These are phyloP conservation scores for Ptychodera flava DNA, from an alignment of 35 echinoderm and acorn worm genomes.

Conservation along the genomic window DNA sequence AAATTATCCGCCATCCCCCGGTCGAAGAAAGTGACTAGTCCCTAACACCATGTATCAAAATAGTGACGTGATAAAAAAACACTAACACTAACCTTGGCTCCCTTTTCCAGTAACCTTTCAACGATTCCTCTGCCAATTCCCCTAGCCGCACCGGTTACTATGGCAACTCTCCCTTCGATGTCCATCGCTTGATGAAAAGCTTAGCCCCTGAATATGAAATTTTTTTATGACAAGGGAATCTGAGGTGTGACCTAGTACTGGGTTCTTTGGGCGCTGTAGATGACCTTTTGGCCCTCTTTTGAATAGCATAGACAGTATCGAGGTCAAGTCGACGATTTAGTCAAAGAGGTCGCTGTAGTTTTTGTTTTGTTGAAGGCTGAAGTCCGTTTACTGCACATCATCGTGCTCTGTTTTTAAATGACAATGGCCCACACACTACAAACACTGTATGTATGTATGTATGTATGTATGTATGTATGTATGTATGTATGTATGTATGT, in stretches of 20 bases:
- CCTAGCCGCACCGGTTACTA: constrained; percentile 31
- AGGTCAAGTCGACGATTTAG: too few species aligned
- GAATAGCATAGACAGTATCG: constrained; percentile 24
- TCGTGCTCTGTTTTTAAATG: too few species aligned
- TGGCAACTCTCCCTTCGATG: constrained; percentile 28
- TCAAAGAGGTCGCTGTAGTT: too few species aligned
- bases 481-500: neutral
- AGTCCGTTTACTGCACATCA: too few species aligned
- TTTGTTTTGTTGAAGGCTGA: too few species aligned
- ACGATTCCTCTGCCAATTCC: constrained; percentile 27
- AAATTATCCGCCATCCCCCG: too few species aligned
- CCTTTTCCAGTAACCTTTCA: constrained; percentile 27
- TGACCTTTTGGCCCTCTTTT: neutral
- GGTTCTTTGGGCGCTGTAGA: neutral
- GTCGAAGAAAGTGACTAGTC: too few species aligned
- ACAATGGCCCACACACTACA: too few species aligned
- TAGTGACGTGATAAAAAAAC: too few species aligned
- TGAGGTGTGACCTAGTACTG: neutral
- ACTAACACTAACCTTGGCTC: constrained; percentile 50
- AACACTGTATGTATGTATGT: constrained; percentile 1
- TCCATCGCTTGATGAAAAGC: too few species aligned
- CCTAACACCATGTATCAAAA: too few species aligned
- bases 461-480: neutral
- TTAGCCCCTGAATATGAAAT: too few species aligned
- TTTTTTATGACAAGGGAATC: constrained; percentile 21